These are phyloP conservation scores for Octodonta nipae DNA, from an alignment of 2,888 invertebrate species.

Conservation along the genomic window DNA sequence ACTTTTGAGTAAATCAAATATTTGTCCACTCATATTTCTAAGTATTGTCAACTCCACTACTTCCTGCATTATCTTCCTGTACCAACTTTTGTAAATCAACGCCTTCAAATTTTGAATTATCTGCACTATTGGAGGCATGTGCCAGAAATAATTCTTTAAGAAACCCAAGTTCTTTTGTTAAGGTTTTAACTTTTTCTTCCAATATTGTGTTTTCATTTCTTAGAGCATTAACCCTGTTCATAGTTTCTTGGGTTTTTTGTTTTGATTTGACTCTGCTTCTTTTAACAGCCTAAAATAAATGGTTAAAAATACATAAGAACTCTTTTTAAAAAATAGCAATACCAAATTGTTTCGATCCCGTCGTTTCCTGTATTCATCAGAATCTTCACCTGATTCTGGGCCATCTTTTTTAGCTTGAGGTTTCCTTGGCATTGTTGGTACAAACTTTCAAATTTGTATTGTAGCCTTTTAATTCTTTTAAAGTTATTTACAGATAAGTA, in stretches of 20 bases:
- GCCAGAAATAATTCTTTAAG: conserved; percentile 69
- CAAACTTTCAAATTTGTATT: too few relatives aligned
- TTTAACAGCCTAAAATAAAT: conserved; percentile 57
- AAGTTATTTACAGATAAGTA: too few relatives aligned
- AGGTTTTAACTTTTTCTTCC: conserved; percentile 65
- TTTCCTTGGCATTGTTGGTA: conserved; percentile 28
- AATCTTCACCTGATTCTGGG: conserved; percentile 51
- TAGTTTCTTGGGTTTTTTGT: conserved; percentile 62
- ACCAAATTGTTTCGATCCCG: conserved; percentile 70
- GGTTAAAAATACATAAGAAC: neutral
- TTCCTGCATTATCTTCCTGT: conserved; percentile 34
- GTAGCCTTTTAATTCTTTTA: too few relatives aligned
- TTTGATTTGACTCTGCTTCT: conserved; percentile 68
- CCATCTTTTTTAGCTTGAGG: conserved; percentile 30
- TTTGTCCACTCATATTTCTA: too few relatives aligned
- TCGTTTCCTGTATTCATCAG: conserved; percentile 55
- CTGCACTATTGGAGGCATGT: conserved; percentile 53
- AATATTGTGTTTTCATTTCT: conserved; percentile 67
- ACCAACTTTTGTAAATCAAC: conserved; percentile 45
- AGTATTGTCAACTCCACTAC: too few relatives aligned
- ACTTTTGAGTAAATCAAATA: too few relatives aligned
- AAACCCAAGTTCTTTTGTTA: conserved; percentile 68
- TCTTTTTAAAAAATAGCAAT: conserved; percentile 9
- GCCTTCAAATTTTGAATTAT: conserved; percentile 42
- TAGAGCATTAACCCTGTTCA: conserved; percentile 58